A percentile compares a stretch with the other conserved stretches of the same genome.
Conservation (phyloP, 64 coral and sea anemone species). For the Montipora capricornis region DNA sequence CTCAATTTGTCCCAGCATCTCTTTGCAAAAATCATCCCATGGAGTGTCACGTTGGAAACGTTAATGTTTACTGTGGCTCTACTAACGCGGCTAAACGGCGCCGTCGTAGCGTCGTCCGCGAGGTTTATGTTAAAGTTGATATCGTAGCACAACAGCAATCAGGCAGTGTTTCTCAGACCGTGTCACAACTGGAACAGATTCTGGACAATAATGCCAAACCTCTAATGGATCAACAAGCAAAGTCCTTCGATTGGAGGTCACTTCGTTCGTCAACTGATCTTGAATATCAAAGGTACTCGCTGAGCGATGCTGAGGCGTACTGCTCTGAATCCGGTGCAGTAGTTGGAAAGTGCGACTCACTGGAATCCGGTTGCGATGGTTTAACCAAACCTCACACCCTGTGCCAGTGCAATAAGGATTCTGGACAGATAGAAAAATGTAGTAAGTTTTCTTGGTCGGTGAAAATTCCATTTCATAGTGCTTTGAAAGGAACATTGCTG, state of each 20-base stretch:
- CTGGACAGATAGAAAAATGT: conserved; percentile 87
- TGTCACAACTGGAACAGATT: conserved; percentile 29
- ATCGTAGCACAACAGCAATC: conserved; percentile 12
- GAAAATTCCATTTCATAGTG: too few relatives aligned
- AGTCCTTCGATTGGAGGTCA: conserved; percentile 73
- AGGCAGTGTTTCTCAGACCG: conserved; percentile 6
- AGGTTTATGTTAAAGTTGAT: conserved; percentile 76
- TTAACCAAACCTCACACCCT: conserved; percentile 2
- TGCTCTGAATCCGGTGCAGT: conserved; percentile 85
- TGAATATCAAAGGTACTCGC: conserved; percentile 55
- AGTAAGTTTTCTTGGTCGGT: conserved; percentile 66
- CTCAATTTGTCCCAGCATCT: conserved; percentile 15
- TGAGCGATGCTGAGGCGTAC: conserved; percentile 80
- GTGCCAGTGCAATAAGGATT: conserved; percentile 76
- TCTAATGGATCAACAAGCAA: conserved; percentile 62
- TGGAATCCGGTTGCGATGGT: conserved; percentile 75
- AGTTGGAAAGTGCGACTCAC: conserved; percentile 72
- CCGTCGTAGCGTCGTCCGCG: conserved; percentile 58
- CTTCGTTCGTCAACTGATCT: conserved; percentile 50
- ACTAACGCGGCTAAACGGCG: conserved; percentile 47
- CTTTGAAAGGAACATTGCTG: too few relatives aligned
- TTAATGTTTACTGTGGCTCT: conserved; percentile 86
- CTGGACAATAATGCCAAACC: conserved; percentile 68
- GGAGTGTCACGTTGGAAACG: conserved; percentile 71
- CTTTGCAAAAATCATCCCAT: conserved; percentile 39